These are phyloP conservation scores for Poecilia velifera DNA, from an alignment of 2,797 vertebrate genomes.

Conservation along the genomic window DNA sequence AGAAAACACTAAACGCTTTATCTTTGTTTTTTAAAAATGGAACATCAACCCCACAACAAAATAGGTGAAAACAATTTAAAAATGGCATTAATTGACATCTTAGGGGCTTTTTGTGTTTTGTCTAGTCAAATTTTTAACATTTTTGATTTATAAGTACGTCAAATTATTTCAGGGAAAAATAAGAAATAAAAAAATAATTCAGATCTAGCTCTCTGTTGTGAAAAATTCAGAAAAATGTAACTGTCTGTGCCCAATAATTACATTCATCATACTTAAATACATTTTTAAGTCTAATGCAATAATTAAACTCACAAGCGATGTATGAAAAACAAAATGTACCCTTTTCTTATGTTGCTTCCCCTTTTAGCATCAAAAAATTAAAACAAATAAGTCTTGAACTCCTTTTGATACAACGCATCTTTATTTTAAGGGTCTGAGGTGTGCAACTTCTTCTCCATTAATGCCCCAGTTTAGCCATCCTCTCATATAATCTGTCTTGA, in stretches of 20 bases:
- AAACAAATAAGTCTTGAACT: background rate
- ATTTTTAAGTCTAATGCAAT: background rate
- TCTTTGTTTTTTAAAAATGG: background rate
- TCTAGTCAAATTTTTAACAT: background rate
- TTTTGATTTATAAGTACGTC: background rate
- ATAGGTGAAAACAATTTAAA: background rate
- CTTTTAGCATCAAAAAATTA: background rate
- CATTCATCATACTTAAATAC: background rate
- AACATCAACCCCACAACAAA: background rate
- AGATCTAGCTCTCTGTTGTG: too few relatives aligned
- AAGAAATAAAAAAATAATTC: background rate
- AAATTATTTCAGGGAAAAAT: background rate
- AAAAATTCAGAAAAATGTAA: background rate
- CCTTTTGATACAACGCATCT: background rate
- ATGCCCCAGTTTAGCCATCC: background rate
- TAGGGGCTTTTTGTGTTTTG: background rate
- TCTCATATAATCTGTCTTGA: background rate
- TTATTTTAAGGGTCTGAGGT: rapidly evolving
- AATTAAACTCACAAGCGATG: background rate
- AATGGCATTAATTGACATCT: background rate
- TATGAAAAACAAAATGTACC: background rate
- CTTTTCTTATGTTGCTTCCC: background rate
- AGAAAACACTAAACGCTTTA: background rate
- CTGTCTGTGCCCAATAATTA: background rate
- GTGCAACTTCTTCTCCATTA: background rate